Evolutionary conservation across 2,113 vertebrate genomes (phyloP), one percentile per base, ranked within the genome.

Genomic region (Xiphophorus couchianus): DNA sequence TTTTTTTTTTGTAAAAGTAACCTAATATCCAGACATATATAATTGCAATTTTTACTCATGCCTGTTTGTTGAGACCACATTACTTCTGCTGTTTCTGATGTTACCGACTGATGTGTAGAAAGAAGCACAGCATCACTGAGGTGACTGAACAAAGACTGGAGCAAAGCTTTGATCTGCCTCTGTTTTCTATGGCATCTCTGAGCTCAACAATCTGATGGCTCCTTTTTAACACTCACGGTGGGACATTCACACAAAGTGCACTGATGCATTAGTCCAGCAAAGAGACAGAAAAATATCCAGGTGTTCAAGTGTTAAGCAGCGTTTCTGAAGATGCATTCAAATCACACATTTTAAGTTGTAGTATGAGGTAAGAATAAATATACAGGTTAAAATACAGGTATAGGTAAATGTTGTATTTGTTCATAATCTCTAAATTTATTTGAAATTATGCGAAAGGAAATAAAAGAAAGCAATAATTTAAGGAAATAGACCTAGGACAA

Each of bases 221-320:
- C 5, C 69, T 37, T 76, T 62, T 76, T 74, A 80, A 69, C 30
- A 71, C 19, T 77, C 86, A 73, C 81, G 81, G 44, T 70, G 85
- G 86, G 86, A 91, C 77, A n/a, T 76, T 76, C 73, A 84, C 74
- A 68, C 63, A 6, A 73, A 68, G 82, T 88, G 78, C 77, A 79
- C 62, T 88, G 80, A 79, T 76, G 62, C 87, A 85, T 90, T 83
- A 85, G 74, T 70, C 69, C 28, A 78, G 19, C 44, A 71, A 76
- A 64, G 66, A 22, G 15, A 19, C 75, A 85, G 8, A 48, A 22
- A 54, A n/a, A 2, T n/a, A 4, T 48, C 3, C 42, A 51, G 48
- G n/a, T 37, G 74, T 85, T 87, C 82, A 89, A 88, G 84, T 66
- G 88, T 87, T 87, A 89, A 67, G 83, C 86, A 82, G 65, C 30